These are phyloP conservation scores for Dasysyrphus tricinctus DNA, from an alignment of 2,888 invertebrate genomes.

Conservation along the genomic window DNA sequence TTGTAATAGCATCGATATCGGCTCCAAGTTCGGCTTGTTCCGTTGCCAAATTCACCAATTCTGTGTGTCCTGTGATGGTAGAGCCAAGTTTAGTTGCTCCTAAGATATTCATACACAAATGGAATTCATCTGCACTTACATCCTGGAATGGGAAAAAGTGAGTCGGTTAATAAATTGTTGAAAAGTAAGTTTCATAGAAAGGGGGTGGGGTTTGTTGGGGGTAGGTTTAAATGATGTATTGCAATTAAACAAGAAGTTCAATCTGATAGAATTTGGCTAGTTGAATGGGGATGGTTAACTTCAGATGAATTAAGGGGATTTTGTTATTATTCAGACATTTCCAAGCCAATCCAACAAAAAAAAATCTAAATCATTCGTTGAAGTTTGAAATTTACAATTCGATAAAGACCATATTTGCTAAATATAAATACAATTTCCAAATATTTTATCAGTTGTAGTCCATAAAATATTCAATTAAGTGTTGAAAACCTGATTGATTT, in stretches of 20 bases:
- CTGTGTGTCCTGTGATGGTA: constrained; percentile 92
- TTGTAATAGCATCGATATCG: constrained; percentile 83
- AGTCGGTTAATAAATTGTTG: constrained; percentile 36
- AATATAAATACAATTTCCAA: not conserved
- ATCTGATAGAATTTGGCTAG: too few relatives aligned
- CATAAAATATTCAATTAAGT: not conserved
- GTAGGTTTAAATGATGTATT: not conserved
- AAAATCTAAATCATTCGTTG: too few relatives aligned
- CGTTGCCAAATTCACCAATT: constrained; percentile 92
- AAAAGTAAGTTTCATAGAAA: not conserved
- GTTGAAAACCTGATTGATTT: not conserved
- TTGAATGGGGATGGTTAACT: too few relatives aligned
- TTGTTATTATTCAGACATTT: too few relatives aligned
- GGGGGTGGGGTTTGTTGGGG: not conserved
- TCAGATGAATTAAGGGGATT: not conserved
- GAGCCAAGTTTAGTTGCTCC: constrained; percentile 92
- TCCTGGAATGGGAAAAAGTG: constrained; percentile 85
- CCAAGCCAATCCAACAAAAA: too few relatives aligned
- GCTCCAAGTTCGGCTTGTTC: constrained; percentile 94
- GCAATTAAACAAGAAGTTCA: too few relatives aligned
- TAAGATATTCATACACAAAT: constrained; percentile 93
- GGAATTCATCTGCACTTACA: constrained; percentile 96
- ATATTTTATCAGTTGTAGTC: not conserved
- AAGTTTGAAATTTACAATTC: not conserved
- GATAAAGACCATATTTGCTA: too few relatives aligned